Conservation (phyloP, 2,888 invertebrate species). For the Hololepta plana region DNA sequence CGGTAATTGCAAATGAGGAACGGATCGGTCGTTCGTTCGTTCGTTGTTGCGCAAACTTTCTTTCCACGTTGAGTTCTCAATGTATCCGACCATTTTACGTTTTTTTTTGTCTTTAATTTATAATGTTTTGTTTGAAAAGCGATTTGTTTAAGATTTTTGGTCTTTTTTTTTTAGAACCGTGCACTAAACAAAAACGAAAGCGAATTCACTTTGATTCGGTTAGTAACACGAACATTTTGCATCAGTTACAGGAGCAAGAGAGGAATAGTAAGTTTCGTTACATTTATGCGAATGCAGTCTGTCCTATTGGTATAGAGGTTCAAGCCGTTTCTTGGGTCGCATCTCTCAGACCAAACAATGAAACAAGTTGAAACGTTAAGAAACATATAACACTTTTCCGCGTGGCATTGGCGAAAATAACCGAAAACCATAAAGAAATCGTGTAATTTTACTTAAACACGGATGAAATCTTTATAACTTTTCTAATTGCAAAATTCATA, state of each 20-base stretch:
- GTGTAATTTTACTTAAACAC: too few relatives aligned
- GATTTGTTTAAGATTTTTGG: conserved; percentile 10
- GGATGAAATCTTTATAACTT: too few relatives aligned
- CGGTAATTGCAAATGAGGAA: too few relatives aligned
- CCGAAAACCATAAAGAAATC: too few relatives aligned
- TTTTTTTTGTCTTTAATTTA: conserved; percentile 9
- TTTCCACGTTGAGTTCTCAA: too few relatives aligned
- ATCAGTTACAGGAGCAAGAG: conserved; percentile 28
- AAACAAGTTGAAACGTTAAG: too few relatives aligned
- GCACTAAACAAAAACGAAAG: conserved; percentile 32
- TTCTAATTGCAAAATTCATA: too few relatives aligned
- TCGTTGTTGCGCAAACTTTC: too few relatives aligned
- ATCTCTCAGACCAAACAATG: conserved; percentile 2
- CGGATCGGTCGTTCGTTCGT: too few relatives aligned
- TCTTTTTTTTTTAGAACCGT: conserved; percentile 7
- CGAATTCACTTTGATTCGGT: conserved; percentile 33
- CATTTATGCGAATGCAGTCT: conserved; percentile 9
- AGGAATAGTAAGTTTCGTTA: conserved; percentile 31
- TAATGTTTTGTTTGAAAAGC: too few relatives aligned
- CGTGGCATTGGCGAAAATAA: too few relatives aligned
- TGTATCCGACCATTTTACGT: conserved; percentile 3
- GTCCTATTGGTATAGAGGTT: conserved; percentile 12
- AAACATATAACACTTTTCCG: too few relatives aligned
- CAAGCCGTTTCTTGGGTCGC: conserved; percentile 3
- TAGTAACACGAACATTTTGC: conserved; percentile 30